Conservation (phyloP, 2,888 invertebrate genomes). For the Torymus aiolomorphi region DNA sequence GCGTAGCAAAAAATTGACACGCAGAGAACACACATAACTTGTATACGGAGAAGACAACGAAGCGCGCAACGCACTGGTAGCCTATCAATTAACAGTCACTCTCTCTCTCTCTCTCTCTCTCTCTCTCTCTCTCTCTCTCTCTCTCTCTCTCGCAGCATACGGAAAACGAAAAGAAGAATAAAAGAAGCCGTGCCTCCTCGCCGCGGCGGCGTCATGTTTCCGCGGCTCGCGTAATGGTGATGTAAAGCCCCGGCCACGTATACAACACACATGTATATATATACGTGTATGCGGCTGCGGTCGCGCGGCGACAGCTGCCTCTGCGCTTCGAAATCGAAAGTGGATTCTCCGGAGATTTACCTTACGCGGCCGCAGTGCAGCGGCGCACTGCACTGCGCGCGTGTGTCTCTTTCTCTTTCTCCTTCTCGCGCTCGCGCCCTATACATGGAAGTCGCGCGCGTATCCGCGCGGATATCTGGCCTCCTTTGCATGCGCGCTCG, state of each 20-base stretch:
- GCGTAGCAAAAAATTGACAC: no score
- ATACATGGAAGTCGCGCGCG: slow-evolving; percentile 14
- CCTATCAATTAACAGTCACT: no score
- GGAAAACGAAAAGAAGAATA: neutral
- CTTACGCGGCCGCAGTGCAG: no score
- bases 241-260: slow-evolving; percentile 12
- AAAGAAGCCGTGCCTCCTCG: no score
- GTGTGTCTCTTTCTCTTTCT: no score
- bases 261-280: neutral
- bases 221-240: slow-evolving; percentile 29
- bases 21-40: no score
- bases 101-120: no score
- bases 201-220: slow-evolving; percentile 18
- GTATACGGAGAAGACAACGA: no score
- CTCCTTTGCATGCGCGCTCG: neutral
- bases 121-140: no score
- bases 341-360: slow-evolving; percentile 63
- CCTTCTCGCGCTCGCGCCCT: slow-evolving; percentile 58
- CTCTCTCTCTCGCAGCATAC: neutral
- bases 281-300: neutral
- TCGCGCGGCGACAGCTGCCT: slow-evolving; percentile 20
- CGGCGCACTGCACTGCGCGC: no score
- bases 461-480: slow-evolving; percentile 20
- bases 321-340: slow-evolving; percentile 70
- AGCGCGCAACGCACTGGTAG: no score